Evolutionary conservation across 1,140 invertebrate species (phyloP).

Genomic region (Diachasma alloeum): DNA sequence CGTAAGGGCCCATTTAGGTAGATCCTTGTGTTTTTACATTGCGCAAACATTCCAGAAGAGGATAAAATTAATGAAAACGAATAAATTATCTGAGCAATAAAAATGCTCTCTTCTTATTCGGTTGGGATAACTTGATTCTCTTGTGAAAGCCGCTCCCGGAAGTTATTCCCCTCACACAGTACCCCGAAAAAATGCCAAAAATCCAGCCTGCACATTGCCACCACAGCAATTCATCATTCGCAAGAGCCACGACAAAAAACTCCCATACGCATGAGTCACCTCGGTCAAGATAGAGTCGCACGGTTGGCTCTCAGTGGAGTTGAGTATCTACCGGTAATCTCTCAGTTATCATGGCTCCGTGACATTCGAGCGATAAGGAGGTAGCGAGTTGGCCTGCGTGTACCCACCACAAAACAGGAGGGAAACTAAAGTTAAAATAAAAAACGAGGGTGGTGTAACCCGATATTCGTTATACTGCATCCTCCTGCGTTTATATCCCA

Average conservation of each 20-base stretch:
- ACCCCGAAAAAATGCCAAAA: background rate
- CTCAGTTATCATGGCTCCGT: slow-evolving; percentile 7
- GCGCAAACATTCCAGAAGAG: too few relatives aligned
- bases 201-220: background rate
- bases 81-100: too few relatives aligned
- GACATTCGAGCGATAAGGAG: slow-evolving; percentile 18
- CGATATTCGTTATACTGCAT: slow-evolving; percentile 14
- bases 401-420: background rate
- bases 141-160: background rate
- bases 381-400: background rate
- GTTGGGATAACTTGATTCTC: too few relatives aligned
- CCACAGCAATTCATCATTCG: background rate
- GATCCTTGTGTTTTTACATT: too few relatives aligned
- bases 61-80: too few relatives aligned
- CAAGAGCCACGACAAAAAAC: background rate
- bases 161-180: background rate
- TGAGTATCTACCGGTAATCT: slow-evolving; percentile 15
- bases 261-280: slow-evolving; percentile 2
- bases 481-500: background rate
- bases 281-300: slow-evolving; percentile 6
- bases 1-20: too few relatives aligned
- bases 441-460: background rate
- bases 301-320: background rate
- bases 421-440: background rate
- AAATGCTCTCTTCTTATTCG: too few relatives aligned